Base-by-base conservation (phyloP, 2,888 invertebrate species). In the Caenorhabditis sinica region DNA sequence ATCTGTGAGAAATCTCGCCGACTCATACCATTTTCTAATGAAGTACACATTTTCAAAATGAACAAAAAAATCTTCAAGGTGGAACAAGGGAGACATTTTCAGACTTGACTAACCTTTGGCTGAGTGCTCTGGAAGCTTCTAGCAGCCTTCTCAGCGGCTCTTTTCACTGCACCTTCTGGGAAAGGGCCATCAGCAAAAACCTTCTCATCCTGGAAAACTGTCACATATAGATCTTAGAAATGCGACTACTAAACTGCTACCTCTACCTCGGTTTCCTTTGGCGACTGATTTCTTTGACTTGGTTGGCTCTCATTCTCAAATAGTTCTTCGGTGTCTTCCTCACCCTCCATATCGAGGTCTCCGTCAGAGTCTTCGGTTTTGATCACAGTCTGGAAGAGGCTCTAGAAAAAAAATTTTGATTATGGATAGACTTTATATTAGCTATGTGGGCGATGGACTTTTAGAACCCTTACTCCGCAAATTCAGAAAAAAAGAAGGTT, bases 91-190 rank as follows among this genome's bases (percentile, higher is more conserved):
- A n/a, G n/a, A n/a, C n/a, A n/a, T 73, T 28, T 9, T 23, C 4
- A 23, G 6, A n/a, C n/a, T 15, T 20, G 9, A 6, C 56, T 56
- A 13, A 91, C 92, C 90, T 92, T 92, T n/a, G 92, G 92, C 68
- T 92, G 92, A 9, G 92, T 92, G 81, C 89, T 89, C 72, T 92
- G 90, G 80, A 91, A 92, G 60, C 88, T 89, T 66, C 92, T 72
- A 9, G 92, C 90, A 1, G 92, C 92, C 79, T 92, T 92, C 66
- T 92, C 92, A 8, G 92, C 92, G 2, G 92, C 92, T 81, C 92
- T 80, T 56, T 90, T 88, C 17, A 92, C 90, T 13, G 92, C 92
- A 20, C 92, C 92, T 66, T 90, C 91, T 17, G 92, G 91, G 58
- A 92, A 92, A 15, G 88, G 88, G 0, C 88, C 87, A 68, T 88